Conservation (phyloP, 2,113 vertebrate species). For the Sylvicapra grimmia region DNA sequence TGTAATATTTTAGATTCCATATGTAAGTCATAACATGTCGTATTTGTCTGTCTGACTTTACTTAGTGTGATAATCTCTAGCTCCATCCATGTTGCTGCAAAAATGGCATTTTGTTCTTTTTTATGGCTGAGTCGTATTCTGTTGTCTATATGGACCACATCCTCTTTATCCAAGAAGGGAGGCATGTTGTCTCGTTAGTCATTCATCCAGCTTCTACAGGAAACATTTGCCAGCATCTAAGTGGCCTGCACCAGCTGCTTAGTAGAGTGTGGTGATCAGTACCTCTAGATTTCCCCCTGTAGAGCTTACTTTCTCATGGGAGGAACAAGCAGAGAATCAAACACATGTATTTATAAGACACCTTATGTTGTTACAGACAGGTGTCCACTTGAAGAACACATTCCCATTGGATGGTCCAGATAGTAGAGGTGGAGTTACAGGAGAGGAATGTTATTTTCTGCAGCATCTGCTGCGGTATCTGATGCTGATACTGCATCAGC, state of each 20-base stretch:
- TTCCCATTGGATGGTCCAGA: neutral
- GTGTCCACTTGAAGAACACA: neutral
- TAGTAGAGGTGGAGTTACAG: neutral
- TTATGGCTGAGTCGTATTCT: neutral
- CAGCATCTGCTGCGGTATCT: neutral
- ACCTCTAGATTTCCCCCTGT: fast-evolving
- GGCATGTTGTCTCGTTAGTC: neutral
- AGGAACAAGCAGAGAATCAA: neutral
- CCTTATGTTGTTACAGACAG: neutral
- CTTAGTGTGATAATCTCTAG: neutral
- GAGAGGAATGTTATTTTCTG: neutral
- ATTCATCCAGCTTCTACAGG: neutral
- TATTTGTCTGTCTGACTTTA: neutral
- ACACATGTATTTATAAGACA: neutral
- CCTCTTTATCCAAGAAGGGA: neutral
- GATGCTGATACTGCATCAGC: neutral
- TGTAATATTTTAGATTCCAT: neutral
- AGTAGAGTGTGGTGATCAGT: fast-evolving
- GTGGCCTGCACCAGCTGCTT: neutral
- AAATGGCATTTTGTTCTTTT: neutral
- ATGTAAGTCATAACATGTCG: neutral
- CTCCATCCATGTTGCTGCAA: neutral
- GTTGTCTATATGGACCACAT: neutral
- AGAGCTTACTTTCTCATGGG: neutral
- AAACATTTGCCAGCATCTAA: neutral